These are phyloP conservation scores for Hemiprocne comata DNA, from an alignment of 2,113 vertebrate species.

Conservation along the genomic window DNA sequence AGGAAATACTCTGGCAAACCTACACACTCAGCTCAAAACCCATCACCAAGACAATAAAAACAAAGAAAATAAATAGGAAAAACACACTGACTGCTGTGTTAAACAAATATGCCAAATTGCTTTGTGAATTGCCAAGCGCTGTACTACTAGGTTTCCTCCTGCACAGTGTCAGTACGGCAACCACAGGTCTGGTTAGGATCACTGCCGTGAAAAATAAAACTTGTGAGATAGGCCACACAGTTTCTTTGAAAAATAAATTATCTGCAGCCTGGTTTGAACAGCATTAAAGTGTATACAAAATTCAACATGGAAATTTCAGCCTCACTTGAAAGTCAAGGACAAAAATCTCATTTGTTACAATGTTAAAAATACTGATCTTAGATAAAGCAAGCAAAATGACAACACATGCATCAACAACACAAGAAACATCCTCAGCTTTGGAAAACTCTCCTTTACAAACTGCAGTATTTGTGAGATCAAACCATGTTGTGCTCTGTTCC, in stretches of 20 bases:
- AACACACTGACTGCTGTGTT: not conserved
- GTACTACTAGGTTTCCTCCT: conserved; percentile 52
- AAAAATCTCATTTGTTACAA: not conserved
- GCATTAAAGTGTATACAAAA: not conserved
- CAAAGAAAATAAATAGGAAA: conserved; percentile 34
- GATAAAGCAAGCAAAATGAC: not conserved
- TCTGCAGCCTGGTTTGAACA: not conserved
- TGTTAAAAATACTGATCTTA: not conserved
- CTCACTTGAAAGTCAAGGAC: not conserved
- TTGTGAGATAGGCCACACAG: conserved; percentile 29
- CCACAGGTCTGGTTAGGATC: conserved; percentile 58
- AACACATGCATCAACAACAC: not conserved
- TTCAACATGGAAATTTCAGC: not conserved
- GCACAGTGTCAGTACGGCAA: conserved; percentile 17
- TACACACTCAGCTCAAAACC: not conserved
- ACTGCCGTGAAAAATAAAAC: conserved; percentile 34
- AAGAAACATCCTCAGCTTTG: not conserved
- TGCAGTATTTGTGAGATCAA: not conserved
- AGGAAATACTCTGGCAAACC: conserved; percentile 11
- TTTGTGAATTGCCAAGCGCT: conserved; percentile 3
- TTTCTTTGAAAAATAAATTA: conserved; percentile 28
- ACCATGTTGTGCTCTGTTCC: not conserved
- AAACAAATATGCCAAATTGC: conserved; percentile 36
- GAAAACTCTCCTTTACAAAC: not conserved
- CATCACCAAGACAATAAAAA: conserved; percentile 48